A percentile compares a stretch with the other conserved stretches of the same genome.
Evolutionary conservation across 2,113 vertebrate species (phyloP).

Genomic region (Varanus komodoensis): DNA sequence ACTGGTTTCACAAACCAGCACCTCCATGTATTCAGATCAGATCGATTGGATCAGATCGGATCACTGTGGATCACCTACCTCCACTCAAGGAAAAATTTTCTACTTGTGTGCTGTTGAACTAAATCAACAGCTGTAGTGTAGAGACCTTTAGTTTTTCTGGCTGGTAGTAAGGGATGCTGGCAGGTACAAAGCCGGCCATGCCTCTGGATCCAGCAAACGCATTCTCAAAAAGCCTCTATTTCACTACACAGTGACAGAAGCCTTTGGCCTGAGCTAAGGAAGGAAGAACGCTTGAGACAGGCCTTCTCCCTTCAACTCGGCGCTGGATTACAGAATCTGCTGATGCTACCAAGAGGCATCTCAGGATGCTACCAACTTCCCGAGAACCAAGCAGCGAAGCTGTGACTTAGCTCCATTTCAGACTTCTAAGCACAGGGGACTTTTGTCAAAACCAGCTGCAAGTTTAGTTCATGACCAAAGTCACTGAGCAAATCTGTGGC

Average conservation of each 20-base stretch:
- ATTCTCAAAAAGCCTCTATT: constrained; percentile 37
- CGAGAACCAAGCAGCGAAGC: constrained; percentile 17
- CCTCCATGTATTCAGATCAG: not conserved
- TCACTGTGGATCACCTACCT: not conserved
- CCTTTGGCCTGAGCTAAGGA: constrained; percentile 52
- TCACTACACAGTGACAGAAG: constrained; percentile 53
- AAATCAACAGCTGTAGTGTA: not conserved
- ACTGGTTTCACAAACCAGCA: not conserved
- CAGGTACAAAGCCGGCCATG: not conserved
- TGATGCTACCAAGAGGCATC: constrained; percentile 22
- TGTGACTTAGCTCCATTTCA: not conserved
- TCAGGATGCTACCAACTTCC: constrained; percentile 39
- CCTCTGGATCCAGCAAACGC: constrained; percentile 29
- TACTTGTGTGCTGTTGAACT: not conserved
- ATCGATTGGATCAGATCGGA: not conserved
- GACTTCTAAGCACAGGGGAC: not conserved
- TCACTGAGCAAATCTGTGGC: not conserved
- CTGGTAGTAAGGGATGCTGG: not conserved
- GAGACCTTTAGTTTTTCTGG: not conserved
- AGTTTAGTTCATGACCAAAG: not conserved
- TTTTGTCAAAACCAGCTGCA: constrained; percentile 1
- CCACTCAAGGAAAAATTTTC: not conserved
- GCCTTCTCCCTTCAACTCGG: constrained; percentile 41
- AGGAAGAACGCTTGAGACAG: not conserved
- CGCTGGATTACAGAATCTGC: constrained; percentile 44